A percentile compares a stretch with the other conserved stretches of the same genome.
Evolutionary conservation across 1,140 invertebrate species (phyloP).

Genomic region (Drosophila pallidifrons): DNA sequence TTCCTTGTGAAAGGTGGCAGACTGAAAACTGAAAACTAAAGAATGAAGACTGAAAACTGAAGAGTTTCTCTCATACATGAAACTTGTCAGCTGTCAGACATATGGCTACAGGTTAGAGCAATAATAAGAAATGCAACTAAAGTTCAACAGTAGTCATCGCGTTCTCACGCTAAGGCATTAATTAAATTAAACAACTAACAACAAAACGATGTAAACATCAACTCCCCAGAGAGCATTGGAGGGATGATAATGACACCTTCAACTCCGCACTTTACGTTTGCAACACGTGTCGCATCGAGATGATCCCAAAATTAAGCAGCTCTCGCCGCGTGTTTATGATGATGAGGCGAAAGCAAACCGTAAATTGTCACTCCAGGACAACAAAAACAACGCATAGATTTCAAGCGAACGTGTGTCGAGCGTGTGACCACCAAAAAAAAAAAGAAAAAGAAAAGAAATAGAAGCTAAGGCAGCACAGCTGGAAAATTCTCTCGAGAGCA

Average conservation of each 20-base stretch:
- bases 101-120: slow-evolving; percentile 56
- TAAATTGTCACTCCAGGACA: slow-evolving; percentile 56
- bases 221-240: slow-evolving; percentile 38
- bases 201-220: slow-evolving; percentile 73
- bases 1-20: slow-evolving; percentile 65
- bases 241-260: slow-evolving; percentile 56
- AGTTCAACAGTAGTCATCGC: neutral
- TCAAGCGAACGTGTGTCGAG: slow-evolving; percentile 67
- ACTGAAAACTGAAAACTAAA: slow-evolving; percentile 27
- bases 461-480: neutral
- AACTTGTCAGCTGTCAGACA: slow-evolving; percentile 57
- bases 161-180: slow-evolving; percentile 73
- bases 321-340: slow-evolving; percentile 75
- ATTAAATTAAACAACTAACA: slow-evolving; percentile 79
- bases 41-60: slow-evolving; percentile 28
- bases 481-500: slow-evolving; percentile 4
- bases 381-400: slow-evolving; percentile 68
- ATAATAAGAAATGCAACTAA: slow-evolving; percentile 27
- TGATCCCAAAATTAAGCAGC: slow-evolving; percentile 70
- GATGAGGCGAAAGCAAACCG: slow-evolving; percentile 75
- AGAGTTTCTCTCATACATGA: slow-evolving; percentile 39
- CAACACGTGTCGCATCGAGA: slow-evolving; percentile 62
- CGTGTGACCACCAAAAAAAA: slow-evolving; percentile 56
- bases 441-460: neutral
- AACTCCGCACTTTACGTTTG: slow-evolving; percentile 5